Percentiles rank a stretch among this genome's conserved stretches.
Evolutionary conservation across 2,888 invertebrate genomes (phyloP).

Genomic region (Lamproptera curius): DNA sequence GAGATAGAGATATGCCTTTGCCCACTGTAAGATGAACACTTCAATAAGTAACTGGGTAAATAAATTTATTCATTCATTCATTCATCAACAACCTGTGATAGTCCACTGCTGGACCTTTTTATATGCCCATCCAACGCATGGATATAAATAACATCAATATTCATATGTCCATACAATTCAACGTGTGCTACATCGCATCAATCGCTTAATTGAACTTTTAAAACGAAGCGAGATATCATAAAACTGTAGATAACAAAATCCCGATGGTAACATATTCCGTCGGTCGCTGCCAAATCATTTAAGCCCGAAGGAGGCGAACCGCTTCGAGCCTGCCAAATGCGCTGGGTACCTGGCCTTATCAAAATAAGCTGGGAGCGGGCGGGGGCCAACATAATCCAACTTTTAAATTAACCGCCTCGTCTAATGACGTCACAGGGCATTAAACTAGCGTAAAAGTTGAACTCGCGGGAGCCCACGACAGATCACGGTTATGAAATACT

Average conservation of each 20-base stretch:
- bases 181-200: conserved; percentile 29
- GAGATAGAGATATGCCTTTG: too few species aligned
- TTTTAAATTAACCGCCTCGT: conserved; percentile 46
- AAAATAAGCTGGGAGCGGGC: conserved; percentile 36
- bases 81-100: too few species aligned
- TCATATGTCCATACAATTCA: conserved; percentile 25
- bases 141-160: too few species aligned
- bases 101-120: too few species aligned
- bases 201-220: conserved; percentile 28
- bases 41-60: too few species aligned
- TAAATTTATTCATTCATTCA: too few species aligned
- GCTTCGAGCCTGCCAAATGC: conserved; percentile 42
- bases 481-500: conserved; percentile 74
- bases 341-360: conserved; percentile 43
- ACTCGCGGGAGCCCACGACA: conserved; percentile 55
- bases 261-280: background rate
- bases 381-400: conserved; percentile 38
- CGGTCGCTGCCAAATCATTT: conserved; percentile 43
- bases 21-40: too few species aligned
- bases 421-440: conserved; percentile 18
- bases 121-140: too few species aligned
- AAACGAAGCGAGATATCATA: conserved; percentile 3
- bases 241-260: background rate
- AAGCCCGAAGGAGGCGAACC: conserved; percentile 7
- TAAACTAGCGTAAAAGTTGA: conserved; percentile 33